Evolutionary conservation across 2,113 vertebrate genomes (phyloP).

Genomic region (Cardinalis cardinalis): DNA sequence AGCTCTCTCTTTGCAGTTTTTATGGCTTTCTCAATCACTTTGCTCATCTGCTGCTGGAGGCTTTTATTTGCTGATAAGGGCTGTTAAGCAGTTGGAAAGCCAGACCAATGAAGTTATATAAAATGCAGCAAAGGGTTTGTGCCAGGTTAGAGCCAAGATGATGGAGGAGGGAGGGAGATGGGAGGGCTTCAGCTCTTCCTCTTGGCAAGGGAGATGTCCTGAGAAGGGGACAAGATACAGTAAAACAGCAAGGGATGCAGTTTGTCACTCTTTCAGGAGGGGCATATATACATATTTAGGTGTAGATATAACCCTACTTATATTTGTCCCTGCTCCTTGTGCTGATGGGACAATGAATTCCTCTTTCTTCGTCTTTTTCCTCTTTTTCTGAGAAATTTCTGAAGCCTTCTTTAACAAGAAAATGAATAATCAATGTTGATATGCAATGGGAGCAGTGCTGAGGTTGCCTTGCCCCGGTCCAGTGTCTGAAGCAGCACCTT

Average conservation of each 20-base stretch:
- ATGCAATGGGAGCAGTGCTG: neutral
- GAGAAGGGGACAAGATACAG: neutral
- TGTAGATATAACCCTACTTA: neutral
- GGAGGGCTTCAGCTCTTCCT: neutral
- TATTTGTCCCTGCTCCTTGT: neutral
- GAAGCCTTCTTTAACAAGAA: neutral
- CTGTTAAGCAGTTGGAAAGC: constrained; percentile 56
- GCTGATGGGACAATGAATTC: neutral
- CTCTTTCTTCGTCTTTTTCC: neutral
- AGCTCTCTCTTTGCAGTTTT: constrained; percentile 44
- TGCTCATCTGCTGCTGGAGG: constrained; percentile 43
- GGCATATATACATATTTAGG: too few species aligned
- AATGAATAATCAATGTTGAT: neutral
- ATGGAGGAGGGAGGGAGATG: neutral
- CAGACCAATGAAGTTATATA: constrained; percentile 33
- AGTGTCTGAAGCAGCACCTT: neutral
- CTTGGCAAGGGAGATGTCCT: neutral
- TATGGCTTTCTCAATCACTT: constrained; percentile 63
- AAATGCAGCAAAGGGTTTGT: neutral
- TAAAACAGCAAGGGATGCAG: rapidly evolving
- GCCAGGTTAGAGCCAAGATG: neutral
- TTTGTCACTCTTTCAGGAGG: neutral
- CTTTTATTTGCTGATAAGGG: constrained; percentile 67
- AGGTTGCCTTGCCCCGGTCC: neutral
- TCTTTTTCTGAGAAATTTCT: neutral